Conservation (phyloP, 92 coral and sea anemone genomes). For the Virgularia gustaviana region DNA sequence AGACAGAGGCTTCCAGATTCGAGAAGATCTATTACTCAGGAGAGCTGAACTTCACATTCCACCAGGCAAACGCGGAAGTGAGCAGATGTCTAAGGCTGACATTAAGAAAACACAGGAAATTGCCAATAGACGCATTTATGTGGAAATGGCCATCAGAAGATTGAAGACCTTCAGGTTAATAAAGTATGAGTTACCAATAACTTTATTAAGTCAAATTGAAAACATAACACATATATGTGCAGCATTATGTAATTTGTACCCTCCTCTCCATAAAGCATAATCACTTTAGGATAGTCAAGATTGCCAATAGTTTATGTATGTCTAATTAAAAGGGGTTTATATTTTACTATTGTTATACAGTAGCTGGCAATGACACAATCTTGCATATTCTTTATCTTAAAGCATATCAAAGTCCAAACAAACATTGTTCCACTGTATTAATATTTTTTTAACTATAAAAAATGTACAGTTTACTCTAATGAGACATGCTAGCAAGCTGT, state of each 20-base stretch:
- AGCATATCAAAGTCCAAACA: no score
- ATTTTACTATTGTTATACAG: no score
- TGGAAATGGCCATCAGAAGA: conserved; percentile 29
- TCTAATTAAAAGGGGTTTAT: no score
- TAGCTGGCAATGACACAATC: no score
- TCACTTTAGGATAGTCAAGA: background rate
- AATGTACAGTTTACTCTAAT: no score
- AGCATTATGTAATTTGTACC: background rate
- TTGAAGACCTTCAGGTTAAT: background rate
- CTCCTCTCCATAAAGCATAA: background rate
- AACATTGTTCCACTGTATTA: no score
- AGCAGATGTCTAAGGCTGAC: conserved; percentile 12
- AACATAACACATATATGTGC: background rate
- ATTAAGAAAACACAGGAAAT: conserved; percentile 19
- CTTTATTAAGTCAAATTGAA: background rate
- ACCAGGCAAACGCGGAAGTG: conserved; percentile 1
- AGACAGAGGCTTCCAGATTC: conserved; percentile 19
- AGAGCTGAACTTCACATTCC: conserved; percentile 19
- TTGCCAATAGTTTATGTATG: no score
- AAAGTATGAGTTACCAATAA: background rate
- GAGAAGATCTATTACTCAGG: conserved; percentile 12
- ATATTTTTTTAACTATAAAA: no score
- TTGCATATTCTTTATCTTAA: no score
- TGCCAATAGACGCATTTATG: conserved; percentile 15
- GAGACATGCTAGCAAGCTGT: no score